These are phyloP conservation scores for Penaeus chinensis DNA, from an alignment of 1,140 invertebrate genomes.

Conservation along the genomic window DNA sequence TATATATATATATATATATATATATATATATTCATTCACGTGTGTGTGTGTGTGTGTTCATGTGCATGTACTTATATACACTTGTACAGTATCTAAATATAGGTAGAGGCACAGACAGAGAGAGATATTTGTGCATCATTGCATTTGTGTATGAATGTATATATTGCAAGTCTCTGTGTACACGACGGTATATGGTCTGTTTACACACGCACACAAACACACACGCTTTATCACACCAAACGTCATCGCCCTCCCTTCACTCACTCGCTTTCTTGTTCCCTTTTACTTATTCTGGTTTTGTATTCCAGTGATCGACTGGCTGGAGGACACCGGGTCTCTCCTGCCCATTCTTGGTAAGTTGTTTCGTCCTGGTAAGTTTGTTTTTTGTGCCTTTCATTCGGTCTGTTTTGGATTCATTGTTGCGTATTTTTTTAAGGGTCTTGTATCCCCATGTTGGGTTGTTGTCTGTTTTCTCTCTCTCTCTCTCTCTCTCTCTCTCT, in stretches of 20 bases:
- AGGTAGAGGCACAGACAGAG: too few relatives aligned
- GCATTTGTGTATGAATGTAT: conserved; percentile 1
- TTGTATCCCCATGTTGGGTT: too few relatives aligned
- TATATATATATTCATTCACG: too few relatives aligned
- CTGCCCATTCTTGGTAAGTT: conserved; percentile 42
- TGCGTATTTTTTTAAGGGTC: too few relatives aligned
- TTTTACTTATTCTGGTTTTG: background rate
- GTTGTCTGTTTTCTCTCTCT: too few relatives aligned
- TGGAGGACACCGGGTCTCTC: conserved; percentile 34
- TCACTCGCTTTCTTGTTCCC: background rate
- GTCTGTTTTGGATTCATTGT: too few relatives aligned
- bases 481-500: too few relatives aligned
- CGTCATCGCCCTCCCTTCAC: background rate
- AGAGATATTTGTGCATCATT: background rate
- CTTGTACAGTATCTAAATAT: too few relatives aligned
- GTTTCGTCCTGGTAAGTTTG: background rate
- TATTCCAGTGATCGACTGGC: conserved; percentile 52
- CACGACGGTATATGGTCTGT: background rate
- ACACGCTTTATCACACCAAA: background rate
- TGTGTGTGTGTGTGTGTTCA: too few relatives aligned
- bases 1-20: too few relatives aligned
- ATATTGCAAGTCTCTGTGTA: background rate
- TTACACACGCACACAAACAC: background rate
- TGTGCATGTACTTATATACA: too few relatives aligned
- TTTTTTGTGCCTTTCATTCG: background rate